Conservation (phyloP, 2,888 invertebrate genomes). For the Lacanobia oleracea region DNA sequence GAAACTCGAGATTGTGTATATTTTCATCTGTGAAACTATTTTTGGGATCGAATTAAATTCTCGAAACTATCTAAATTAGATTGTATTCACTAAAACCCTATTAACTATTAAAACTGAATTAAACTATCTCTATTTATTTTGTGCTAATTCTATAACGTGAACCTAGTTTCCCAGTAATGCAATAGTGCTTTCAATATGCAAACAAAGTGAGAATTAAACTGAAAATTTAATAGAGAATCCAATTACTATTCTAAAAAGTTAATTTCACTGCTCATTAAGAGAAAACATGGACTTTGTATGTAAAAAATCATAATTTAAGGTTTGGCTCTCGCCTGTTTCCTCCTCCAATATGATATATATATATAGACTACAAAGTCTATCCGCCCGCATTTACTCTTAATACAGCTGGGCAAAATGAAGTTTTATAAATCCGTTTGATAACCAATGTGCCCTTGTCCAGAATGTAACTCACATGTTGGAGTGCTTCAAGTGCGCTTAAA, state of each 20-base stretch:
- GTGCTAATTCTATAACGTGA: conserved; percentile 4
- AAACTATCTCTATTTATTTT: conserved; percentile 5
- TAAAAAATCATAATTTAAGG: too few species aligned
- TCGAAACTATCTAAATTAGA: not conserved
- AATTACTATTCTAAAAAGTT: not conserved
- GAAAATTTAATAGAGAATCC: not conserved
- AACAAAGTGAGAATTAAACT: not conserved
- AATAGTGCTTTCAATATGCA: conserved; percentile 1
- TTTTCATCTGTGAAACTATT: not conserved
- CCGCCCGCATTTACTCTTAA: too few species aligned
- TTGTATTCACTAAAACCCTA: conserved; percentile 8
- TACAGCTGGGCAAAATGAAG: too few species aligned
- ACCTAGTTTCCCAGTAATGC: conserved; percentile 15
- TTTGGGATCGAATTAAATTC: not conserved
- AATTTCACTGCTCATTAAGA: too few species aligned
- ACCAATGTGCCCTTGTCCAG: too few species aligned
- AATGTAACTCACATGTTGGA: too few species aligned
- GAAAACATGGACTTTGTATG: too few species aligned
- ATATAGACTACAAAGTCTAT: too few species aligned
- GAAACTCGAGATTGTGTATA: not conserved
- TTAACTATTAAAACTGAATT: conserved; percentile 14
- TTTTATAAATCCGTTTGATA: too few species aligned
- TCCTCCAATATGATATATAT: too few species aligned
- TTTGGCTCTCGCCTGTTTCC: too few species aligned
- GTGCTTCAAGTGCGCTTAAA: too few species aligned